Evolutionary conservation across 2,888 invertebrate species (phyloP).

Genomic region (Chymomyza fuscimana): DNA sequence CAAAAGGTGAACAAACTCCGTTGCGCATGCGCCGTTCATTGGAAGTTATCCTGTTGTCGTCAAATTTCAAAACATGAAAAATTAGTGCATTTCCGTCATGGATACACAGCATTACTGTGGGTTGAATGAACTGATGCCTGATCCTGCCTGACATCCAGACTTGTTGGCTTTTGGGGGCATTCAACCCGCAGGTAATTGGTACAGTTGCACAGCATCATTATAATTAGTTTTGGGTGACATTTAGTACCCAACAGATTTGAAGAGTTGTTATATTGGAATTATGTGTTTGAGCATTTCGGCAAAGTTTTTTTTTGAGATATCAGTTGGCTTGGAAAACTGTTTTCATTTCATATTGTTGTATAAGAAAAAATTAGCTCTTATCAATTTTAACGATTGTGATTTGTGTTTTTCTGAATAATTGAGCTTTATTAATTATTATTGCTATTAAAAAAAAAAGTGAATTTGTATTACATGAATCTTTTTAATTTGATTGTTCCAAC

Average conservation of each 20-base stretch:
- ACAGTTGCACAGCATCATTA: not conserved
- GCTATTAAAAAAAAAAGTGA: too few species aligned
- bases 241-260: not conserved
- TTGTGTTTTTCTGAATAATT: too few species aligned
- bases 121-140: constrained; percentile 61
- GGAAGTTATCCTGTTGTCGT: constrained; percentile 53
- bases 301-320: too few species aligned
- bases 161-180: constrained; percentile 40
- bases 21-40: constrained; percentile 54
- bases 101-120: constrained; percentile 18
- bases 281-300: too few species aligned
- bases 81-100: constrained; percentile 53
- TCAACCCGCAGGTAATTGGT: constrained; percentile 37
- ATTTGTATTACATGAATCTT: too few species aligned
- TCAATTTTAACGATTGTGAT: too few species aligned
- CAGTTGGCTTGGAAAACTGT: too few species aligned
- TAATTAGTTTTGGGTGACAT: not conserved
- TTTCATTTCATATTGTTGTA: too few species aligned
- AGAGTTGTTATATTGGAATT: not conserved
- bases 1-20: constrained; percentile 67
- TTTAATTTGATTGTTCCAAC: too few species aligned
- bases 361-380: too few species aligned
- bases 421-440: too few species aligned
- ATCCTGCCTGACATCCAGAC: constrained; percentile 32
- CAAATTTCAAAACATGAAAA: constrained; percentile 66